These are phyloP conservation scores for Eudorcas thomsonii DNA, from an alignment of 2,113 vertebrate genomes.

Conservation along the genomic window DNA sequence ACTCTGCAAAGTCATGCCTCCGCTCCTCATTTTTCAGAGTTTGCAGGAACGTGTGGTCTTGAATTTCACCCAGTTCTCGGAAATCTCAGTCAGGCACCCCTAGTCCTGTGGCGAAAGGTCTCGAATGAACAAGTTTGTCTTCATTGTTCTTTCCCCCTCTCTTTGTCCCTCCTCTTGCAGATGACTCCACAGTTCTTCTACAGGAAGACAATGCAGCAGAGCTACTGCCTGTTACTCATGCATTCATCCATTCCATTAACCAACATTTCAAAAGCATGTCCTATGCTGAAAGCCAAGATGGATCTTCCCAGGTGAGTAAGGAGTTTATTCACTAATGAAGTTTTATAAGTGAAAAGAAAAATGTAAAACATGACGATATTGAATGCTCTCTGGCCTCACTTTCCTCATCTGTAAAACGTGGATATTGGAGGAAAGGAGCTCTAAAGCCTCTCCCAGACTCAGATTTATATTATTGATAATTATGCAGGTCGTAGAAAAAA, in stretches of 20 bases:
- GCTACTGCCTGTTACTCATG: not conserved
- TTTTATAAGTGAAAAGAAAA: not conserved
- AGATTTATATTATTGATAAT: not conserved
- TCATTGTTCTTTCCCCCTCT: not conserved
- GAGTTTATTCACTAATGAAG: not conserved
- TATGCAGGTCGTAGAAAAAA: not conserved
- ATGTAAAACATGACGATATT: not conserved
- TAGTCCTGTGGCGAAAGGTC: not conserved
- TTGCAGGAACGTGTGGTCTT: no score
- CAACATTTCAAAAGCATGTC: not conserved
- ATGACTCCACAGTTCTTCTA: not conserved
- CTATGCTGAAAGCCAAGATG: not conserved
- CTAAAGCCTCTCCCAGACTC: not conserved
- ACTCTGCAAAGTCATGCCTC: not conserved
- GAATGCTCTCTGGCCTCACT: not conserved
- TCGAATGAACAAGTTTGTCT: not conserved
- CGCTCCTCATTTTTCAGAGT: not conserved
- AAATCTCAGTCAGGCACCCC: not conserved
- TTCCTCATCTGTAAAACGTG: not conserved
- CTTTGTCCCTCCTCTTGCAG: not conserved
- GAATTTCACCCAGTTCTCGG: not conserved
- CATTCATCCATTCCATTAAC: not conserved
- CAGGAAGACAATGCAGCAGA: not conserved
- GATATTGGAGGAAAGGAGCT: not conserved
- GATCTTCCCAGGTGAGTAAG: not conserved